phyloP scores from a whole-genome alignment of 2,888 invertebrate genomes.

The Teinopalpus imperialis region DNA sequence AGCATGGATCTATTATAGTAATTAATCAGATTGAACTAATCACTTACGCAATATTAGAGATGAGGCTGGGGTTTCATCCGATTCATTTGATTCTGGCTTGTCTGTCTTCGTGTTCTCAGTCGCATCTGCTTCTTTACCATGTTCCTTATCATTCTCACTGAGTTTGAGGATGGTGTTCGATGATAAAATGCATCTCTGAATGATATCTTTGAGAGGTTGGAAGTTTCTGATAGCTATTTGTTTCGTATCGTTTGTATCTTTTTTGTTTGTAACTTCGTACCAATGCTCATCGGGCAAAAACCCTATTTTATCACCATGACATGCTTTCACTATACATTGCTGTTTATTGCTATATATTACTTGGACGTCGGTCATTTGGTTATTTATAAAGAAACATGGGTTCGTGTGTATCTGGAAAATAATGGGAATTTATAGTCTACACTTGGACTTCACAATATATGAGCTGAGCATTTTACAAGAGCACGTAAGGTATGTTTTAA shows the following conservation, averaged over 20 bases:
- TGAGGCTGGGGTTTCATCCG: constrained; percentile 34
- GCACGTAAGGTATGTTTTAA: too few relatives aligned
- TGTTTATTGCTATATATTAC: constrained; percentile 60
- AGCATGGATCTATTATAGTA: too few relatives aligned
- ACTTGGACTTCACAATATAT: too few relatives aligned
- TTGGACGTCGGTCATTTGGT: constrained; percentile 43
- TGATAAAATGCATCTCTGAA: constrained; percentile 20
- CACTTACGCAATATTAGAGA: constrained; percentile 48
- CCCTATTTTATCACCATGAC: constrained; percentile 76
- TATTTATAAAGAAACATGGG: constrained; percentile 73
- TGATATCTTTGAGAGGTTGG: neutral
- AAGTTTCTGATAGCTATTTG: neutral
- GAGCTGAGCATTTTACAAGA: too few relatives aligned
- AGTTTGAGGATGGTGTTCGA: too few relatives aligned
- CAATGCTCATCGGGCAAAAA: constrained; percentile 73
- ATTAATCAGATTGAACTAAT: too few relatives aligned
- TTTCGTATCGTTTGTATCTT: neutral
- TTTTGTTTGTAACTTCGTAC: constrained; percentile 75
- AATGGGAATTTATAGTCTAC: too few relatives aligned
- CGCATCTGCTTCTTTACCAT: constrained; percentile 1
- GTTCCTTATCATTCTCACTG: too few relatives aligned
- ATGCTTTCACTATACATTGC: constrained; percentile 48
- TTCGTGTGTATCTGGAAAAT: constrained; percentile 75
- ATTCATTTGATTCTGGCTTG: constrained; percentile 10
- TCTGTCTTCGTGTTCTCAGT: neutral